Evolutionary conservation across 2,797 vertebrate genomes (phyloP), one percentile per base, ranked within the genome.

Genomic region (Neosalanx taihuensis): DNA sequence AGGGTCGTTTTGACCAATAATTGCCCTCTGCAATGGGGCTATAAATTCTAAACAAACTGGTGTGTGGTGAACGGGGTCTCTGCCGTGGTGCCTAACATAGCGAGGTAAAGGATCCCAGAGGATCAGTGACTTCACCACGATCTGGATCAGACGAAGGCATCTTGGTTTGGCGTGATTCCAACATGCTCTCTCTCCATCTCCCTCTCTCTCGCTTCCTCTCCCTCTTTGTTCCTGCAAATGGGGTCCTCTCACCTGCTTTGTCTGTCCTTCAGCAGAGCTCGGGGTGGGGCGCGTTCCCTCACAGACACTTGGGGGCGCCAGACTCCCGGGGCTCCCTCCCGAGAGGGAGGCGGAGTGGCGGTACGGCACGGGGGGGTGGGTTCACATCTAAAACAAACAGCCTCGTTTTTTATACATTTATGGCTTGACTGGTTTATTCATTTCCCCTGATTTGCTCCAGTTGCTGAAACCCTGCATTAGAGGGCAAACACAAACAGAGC

Each of bases 351-450:
- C 20, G 29, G 53, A 10, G n/a, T 30, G 30, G 29, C 12, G 35
- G 30, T 5, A 53, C 53, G 17, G 23, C 70, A 65, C 70, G 35
- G 49, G 26, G 20, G 63, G 46, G 72, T 74, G 63, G 46, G 72
- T 74, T 46, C 30, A 41, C 46, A 67, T 79, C 62, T 70, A 66
- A 68, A 70, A 72, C 30, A 46, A 12, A 13, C 73, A 67, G 59
- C 5, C 63, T 62, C 4, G 46, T 18, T 74, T 76, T 63, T 31
- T 35, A 61, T 67, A 4, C 17, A 65, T 73, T 76, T 66, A 56
- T 5, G 9, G 59, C 60, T 30, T 65, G 51, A 57, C n/a, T 70
- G 63, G 35, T 68, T 73, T 18, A 71, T 65, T 64, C 10, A 68
- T 20, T 68, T 17, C 23, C 26, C 26, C 15, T 66, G 3, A 15